phyloP scores from a whole-genome alignment of 2,797 vertebrate species.

The Onychomys torridus region DNA sequence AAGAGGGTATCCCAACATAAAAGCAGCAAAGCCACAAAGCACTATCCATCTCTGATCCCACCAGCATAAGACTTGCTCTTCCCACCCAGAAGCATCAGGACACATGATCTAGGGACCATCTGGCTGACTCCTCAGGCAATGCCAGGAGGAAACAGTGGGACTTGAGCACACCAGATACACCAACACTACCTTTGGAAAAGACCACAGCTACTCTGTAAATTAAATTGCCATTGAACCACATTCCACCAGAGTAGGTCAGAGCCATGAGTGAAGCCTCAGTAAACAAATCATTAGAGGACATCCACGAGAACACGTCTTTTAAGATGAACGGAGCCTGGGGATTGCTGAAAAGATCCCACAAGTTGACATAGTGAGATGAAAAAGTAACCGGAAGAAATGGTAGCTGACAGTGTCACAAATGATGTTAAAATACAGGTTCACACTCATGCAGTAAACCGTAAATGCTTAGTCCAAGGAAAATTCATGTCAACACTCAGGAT shows the following conservation, averaged over 20 bases:
- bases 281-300: not conserved
- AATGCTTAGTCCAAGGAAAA: slow-evolving; percentile 1
- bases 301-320: not conserved
- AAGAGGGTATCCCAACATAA: not conserved
- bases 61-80: not conserved
- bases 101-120: not conserved
- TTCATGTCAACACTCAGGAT: not conserved
- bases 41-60: not conserved
- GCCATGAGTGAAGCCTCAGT: not conserved
- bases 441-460: not conserved
- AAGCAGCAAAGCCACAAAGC: not conserved
- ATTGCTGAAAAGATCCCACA: not conserved
- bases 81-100: not conserved
- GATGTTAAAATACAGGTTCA: not conserved
- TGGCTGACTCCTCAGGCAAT: not conserved
- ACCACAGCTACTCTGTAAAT: not conserved
- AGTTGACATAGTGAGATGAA: not conserved
- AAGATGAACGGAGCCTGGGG: not conserved
- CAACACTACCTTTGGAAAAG: not conserved
- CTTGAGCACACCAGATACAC: not conserved
- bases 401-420: not conserved
- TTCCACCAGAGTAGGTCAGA: not conserved
- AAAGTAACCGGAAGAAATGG: not conserved
- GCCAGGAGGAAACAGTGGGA: not conserved
- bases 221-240: not conserved